Evolutionary conservation across 23 tunicate genomes (phyloP), one percentile per base, ranked within the genome.

Genomic region (Oikopleura albicans): DNA sequence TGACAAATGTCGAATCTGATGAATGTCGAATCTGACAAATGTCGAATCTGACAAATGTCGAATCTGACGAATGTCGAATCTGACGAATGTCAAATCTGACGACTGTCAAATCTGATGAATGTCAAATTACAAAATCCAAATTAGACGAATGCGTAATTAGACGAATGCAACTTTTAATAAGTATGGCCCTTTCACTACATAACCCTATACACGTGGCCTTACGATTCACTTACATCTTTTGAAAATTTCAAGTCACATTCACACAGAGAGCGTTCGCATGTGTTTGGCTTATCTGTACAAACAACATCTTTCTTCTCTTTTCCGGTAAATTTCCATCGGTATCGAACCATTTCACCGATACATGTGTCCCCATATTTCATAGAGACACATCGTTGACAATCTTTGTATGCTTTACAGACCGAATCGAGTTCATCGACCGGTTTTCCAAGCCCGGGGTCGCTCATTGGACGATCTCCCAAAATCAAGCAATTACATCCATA

Each of bases 401-500:
- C 34, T 29, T 71, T 71, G 79, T 71, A 71, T 37, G 27, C 79
- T 12, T 29, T 16, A 37, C 79, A 71, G 34, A 12, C 35, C 2
- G 28, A 22, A 71, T 71, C 79, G 36, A 71, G 37, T 16, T 4
- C 35, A 29, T 71, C 79, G 37, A 71, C 79, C 31, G 34, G 34
- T 37, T 16, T 16, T 71, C 79, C 79, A 2, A 29, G 2, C 4
- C 79, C 79, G 4, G 35, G 27, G 79, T 71, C 79, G 34, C 34
- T 12, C 79, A 71, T 16, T 71, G 79, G 79, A 22, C 79, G 79
- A 29, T 71, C 79, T 16, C 79, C 79, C 37, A 12, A 37, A 31
- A 71, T 71, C 33, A 71, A 2, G 37, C 79, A 71, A 37, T 71
- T 71, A 37, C 79, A 71, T 2, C 79, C 79, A 37, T 71, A 71